Evolutionary conservation across 2,888 invertebrate genomes (phyloP).

Genomic region (Idaea aversata): DNA sequence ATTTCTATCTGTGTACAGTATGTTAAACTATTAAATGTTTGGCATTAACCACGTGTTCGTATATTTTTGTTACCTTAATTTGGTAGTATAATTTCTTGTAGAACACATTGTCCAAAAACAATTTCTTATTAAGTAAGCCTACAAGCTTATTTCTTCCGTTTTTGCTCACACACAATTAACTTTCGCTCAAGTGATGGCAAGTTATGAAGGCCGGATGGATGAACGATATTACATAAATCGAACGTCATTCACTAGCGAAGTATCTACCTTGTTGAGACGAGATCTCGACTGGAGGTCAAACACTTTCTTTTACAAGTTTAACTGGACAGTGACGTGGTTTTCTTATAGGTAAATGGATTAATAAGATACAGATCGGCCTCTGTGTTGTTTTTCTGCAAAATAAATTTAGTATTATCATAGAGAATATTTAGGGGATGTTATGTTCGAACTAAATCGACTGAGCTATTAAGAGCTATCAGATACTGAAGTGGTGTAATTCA

Average conservation of each 20-base stretch:
- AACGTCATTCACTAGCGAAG: neutral
- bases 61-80: too few species aligned
- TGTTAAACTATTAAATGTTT: too few species aligned
- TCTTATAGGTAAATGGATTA: neutral
- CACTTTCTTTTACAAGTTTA: neutral
- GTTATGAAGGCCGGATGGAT: neutral
- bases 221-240: slow-evolving; percentile 1
- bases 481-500: too few species aligned
- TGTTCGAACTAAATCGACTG: too few species aligned
- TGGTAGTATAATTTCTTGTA: too few species aligned
- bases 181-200: neutral
- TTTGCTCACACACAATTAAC: neutral
- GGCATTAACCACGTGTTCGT: too few species aligned
- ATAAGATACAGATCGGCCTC: neutral
- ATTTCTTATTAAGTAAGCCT: neutral
- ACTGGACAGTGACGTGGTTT: neutral
- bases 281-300: neutral
- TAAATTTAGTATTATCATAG: too few species aligned
- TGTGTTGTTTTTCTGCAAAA: neutral
- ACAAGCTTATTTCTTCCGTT: neutral
- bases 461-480: too few species aligned
- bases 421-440: too few species aligned
- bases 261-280: neutral
- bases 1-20: too few species aligned
- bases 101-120: too few species aligned